phyloP scores from a whole-genome alignment of 2,113 vertebrate genomes.

The Otocyon megalotis region DNA sequence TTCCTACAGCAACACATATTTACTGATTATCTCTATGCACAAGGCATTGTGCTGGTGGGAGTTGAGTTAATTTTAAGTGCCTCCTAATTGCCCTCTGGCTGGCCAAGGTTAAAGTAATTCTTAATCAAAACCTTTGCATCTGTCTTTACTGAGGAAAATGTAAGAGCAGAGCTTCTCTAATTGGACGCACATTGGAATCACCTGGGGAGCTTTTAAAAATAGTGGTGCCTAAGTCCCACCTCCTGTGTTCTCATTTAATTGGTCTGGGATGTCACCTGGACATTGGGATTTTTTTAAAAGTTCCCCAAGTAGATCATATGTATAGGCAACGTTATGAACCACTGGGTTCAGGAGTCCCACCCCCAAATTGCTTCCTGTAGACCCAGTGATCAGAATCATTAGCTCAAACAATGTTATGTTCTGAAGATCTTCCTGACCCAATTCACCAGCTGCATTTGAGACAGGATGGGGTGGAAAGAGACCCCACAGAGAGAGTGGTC shows the following conservation, averaged over 20 bases:
- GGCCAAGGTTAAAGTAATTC: constrained; percentile 74
- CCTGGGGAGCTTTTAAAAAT: constrained; percentile 74
- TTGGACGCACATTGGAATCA: constrained; percentile 55
- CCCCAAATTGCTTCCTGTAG: not conserved
- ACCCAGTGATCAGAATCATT: constrained; percentile 39
- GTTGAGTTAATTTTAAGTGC: constrained; percentile 77
- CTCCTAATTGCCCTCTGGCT: constrained; percentile 76
- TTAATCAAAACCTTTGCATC: constrained; percentile 79
- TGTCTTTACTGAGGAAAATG: constrained; percentile 71
- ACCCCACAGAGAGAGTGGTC: not conserved
- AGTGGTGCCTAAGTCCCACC: constrained; percentile 59
- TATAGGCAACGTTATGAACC: constrained; percentile 12
- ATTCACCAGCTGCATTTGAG: constrained; percentile 15
- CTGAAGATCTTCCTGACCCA: constrained; percentile 17
- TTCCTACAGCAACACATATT: constrained; percentile 55
- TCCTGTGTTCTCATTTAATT: constrained; percentile 73
- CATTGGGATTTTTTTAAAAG: constrained; percentile 59
- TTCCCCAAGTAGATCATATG: constrained; percentile 36
- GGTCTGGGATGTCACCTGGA: constrained; percentile 64
- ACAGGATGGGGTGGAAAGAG: not conserved
- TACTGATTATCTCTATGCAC: constrained; percentile 68
- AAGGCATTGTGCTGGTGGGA: constrained; percentile 52
- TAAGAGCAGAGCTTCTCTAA: constrained; percentile 51
- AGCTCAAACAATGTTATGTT: not conserved
- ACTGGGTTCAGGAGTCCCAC: not conserved